phyloP scores from a whole-genome alignment of 2,113 vertebrate species.

The Brachyhypopomus occidentalis region DNA sequence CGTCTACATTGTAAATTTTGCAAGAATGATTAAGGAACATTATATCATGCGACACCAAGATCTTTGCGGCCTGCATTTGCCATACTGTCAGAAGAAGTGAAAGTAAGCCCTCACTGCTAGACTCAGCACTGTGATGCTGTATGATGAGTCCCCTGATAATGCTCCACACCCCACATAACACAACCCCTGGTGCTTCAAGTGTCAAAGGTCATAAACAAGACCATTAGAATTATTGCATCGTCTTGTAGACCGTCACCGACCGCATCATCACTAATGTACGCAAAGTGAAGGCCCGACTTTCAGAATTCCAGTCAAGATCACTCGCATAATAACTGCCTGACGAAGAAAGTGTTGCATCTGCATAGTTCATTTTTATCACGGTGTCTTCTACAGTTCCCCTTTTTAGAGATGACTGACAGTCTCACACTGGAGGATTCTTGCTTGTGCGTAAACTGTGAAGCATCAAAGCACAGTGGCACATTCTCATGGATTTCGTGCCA shows the following conservation, averaged over 20 bases:
- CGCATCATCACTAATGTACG: background rate
- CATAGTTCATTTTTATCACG: background rate
- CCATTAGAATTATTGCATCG: slow-evolving; percentile 16
- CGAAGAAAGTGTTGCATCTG: background rate
- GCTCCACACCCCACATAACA: background rate
- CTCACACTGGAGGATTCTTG: no score
- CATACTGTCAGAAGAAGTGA: no score
- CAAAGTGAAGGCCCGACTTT: background rate
- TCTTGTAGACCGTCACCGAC: background rate
- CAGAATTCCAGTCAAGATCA: background rate
- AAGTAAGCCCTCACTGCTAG: no score
- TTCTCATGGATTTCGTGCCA: no score
- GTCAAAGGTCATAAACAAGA: slow-evolving; percentile 51
- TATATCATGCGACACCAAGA: no score
- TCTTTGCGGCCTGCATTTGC: no score
- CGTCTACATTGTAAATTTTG: no score
- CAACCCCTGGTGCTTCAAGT: slow-evolving; percentile 21
- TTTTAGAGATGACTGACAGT: background rate
- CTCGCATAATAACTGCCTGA: no score
- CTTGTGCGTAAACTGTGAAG: no score
- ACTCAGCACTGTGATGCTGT: no score
- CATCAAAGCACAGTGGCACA: no score
- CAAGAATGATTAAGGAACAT: no score
- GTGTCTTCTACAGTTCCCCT: background rate
- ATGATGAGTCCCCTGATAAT: background rate